These are phyloP conservation scores for Dryobates pubescens DNA, from an alignment of 2,797 vertebrate species.

Conservation along the genomic window DNA sequence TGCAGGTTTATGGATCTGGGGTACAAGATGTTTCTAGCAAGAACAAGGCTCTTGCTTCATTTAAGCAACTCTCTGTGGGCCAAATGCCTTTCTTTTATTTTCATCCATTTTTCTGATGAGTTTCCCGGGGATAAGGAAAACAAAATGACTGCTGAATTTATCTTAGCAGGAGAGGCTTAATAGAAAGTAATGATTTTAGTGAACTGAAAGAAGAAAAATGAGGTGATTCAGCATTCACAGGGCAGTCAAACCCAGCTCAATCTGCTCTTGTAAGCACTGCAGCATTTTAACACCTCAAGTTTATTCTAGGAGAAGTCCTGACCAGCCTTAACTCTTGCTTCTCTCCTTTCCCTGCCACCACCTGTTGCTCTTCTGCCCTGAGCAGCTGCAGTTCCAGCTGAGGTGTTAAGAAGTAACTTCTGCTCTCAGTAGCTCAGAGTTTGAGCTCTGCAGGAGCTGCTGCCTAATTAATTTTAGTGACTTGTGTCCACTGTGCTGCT, in stretches of 20 bases:
- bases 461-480: neutral
- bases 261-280: neutral
- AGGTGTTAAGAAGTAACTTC: neutral
- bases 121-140: neutral
- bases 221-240: neutral
- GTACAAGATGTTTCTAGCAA: neutral
- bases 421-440: neutral
- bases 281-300: neutral
- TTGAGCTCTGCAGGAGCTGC: neutral
- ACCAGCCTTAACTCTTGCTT: neutral
- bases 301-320: neutral
- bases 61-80: neutral
- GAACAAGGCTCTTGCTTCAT: neutral
- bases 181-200: neutral
- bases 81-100: neutral
- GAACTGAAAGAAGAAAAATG: neutral
- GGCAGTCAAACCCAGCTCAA: neutral
- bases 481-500: neutral
- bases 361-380: neutral
- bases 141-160: neutral
- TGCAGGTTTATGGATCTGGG: neutral
- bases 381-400: slow-evolving; percentile 9
- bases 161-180: neutral
- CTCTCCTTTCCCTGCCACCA: neutral
- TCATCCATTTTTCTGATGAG: neutral